Base-by-base conservation (phyloP, 2,113 vertebrate species). In the Poecile atricapillus region DNA sequence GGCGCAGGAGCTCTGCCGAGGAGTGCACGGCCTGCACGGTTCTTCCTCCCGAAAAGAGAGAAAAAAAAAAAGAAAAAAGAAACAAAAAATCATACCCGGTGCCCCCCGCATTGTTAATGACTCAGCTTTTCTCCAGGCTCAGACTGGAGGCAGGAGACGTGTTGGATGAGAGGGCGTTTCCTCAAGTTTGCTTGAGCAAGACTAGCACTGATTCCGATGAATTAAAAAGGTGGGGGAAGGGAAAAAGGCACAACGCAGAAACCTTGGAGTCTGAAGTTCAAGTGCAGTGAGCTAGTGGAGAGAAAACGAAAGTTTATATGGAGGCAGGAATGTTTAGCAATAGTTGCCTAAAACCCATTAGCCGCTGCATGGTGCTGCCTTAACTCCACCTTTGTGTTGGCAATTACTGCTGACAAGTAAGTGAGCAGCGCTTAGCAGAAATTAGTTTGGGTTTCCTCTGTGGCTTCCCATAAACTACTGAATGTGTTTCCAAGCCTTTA, bases 371-470 rank as follows among this genome's bases (percentile, higher is more conserved):
- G 1, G 28, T 19, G 41, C 64, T 80, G 67, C 75, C 46, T 53
- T 77, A 73, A 65, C 62, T 50, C 46, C 47, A 8, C 46, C 9
- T 84, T 28, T 76, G 77, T 43, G 65, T 56, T 67, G 43, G 67
- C 24, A 90, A 85, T 90, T 87, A 87, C 7, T 1, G 10, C 84
- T 39, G 39, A 39, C 39, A 39, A 39, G 11, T 17, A 43, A 43
- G 44, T 13, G 64, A 89, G 68, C 9, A 2, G 75, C 33, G 16
- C 50, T 89, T 83, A 77, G 39, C 17, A 67, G 68, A 92, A 95
- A 94, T 95, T 95, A 95, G 79, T 59, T 44, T 25, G 79, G 85
- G 59, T 79, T 97, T 90, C 55, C 35, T 83, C 33, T 96, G 96
- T 86, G 95, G 96, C 76, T 94, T 95, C 60, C 60, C 33, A 11